Base-by-base conservation (phyloP, 2,113 vertebrate species). In the Hemibagrus wyckioides region DNA sequence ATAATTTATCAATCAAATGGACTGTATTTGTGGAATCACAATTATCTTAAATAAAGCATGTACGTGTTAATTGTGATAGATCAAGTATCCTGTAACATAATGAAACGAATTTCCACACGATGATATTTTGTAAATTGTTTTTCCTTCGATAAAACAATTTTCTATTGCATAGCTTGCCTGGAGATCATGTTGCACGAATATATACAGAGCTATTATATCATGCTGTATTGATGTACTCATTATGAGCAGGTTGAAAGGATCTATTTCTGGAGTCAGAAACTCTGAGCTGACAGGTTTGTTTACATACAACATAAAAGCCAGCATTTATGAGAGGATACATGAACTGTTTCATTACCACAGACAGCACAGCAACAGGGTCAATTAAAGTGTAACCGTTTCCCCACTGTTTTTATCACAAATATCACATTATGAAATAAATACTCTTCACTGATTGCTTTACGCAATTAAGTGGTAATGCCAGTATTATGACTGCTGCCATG, bases 151-250 rank as follows among this genome's bases (percentile, higher is more conserved):
- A 41, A 39, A 81, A 81, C 19, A 81, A 4, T 52, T 39, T 77
- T 25, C 9, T 44, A 76, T 76, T 33, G 15, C 11, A 17, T 61
- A 61, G 33, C 80, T 63, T 36, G 23, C 25, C 14, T 44, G 14
- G 57, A 30, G 80, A 65, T 82, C 59, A 82, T 44, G 80, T 82
- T 82, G 80, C 80, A n/a, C 28, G 36, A 82, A 61, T 82, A 36
- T 63, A 36, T 80, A 65, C 57, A 44, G 36, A 48, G 63, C 57
- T 82, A 81, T 84, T 25, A 28, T 39, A 61, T 57, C 76, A 41
- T 52, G 21, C 33, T 9, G 21, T 86, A 67, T 81, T 86, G 28
- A 86, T 71, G 6, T 71, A 21, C 23, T 48, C 61, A 39, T 80
- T 86, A 50, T 39, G 33, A 80, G 48, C 2, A 50, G 23, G 56